A percentile compares a stretch with the other conserved stretches of the same genome.
These are phyloP conservation scores for Salticus scenicus DNA, from an alignment of 2,888 invertebrate species.

Conservation along the genomic window DNA sequence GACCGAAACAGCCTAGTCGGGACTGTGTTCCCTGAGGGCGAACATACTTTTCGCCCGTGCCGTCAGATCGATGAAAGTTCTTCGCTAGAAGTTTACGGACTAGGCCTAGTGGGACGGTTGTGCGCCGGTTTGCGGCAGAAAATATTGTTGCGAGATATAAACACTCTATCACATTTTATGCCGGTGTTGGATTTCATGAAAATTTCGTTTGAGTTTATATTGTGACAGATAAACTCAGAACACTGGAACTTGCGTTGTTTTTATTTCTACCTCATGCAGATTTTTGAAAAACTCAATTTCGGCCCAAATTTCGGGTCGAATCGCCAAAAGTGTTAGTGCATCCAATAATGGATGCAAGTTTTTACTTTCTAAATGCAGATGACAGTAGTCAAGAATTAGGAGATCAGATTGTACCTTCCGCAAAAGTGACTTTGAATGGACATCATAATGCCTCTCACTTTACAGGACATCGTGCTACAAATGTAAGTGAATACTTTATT, in stretches of 20 bases:
- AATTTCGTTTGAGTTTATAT: background rate
- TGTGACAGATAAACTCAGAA: too few species aligned
- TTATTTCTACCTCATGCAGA: slow-evolving; percentile 23
- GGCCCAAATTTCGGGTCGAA: slow-evolving; percentile 39
- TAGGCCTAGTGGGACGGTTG: slow-evolving; percentile 15
- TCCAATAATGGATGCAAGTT: slow-evolving; percentile 59
- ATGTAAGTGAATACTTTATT: too few species aligned
- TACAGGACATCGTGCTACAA: background rate
- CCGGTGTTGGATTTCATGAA: slow-evolving; percentile 26
- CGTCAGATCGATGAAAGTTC: slow-evolving; percentile 3
- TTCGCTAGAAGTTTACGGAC: background rate
- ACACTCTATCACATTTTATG: background rate
- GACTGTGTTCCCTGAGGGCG: slow-evolving; percentile 37
- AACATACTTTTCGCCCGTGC: slow-evolving; percentile 46
- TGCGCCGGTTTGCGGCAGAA: background rate
- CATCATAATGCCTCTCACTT: slow-evolving; percentile 9
- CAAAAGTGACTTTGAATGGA: slow-evolving; percentile 29
- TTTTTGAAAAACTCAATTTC: slow-evolving; percentile 1
- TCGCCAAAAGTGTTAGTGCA: slow-evolving; percentile 21
- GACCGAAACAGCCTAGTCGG: slow-evolving; percentile 46
- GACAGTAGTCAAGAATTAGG: slow-evolving; percentile 48
- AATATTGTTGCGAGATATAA: background rate
- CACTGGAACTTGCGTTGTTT: too few species aligned
- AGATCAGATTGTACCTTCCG: slow-evolving; percentile 52
- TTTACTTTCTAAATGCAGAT: slow-evolving; percentile 51